These are phyloP conservation scores for Microcaecilia unicolor DNA, from an alignment of 2,797 vertebrate genomes.

Conservation along the genomic window DNA sequence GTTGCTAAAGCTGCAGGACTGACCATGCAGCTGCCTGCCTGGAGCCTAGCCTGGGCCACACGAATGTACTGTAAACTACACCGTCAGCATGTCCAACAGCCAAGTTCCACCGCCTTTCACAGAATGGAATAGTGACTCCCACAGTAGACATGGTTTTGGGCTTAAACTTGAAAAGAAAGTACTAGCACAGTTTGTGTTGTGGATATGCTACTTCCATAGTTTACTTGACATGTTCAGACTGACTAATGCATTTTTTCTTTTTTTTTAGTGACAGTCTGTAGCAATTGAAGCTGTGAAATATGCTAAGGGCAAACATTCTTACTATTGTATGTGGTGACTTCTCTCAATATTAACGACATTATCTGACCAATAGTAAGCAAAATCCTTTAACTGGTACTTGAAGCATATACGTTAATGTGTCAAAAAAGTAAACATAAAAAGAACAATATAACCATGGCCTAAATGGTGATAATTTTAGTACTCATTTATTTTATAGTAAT, in stretches of 20 bases:
- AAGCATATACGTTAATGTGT: slow-evolving; percentile 51
- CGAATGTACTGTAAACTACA: slow-evolving; percentile 61
- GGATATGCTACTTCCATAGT: slow-evolving; percentile 72
- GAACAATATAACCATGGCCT: slow-evolving; percentile 52
- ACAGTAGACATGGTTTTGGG: too few species aligned
- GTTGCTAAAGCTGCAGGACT: slow-evolving; percentile 45
- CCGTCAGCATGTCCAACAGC: slow-evolving; percentile 45
- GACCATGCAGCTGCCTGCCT: slow-evolving; percentile 39
- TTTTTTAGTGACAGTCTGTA: slow-evolving; percentile 68
- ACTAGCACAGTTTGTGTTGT: slow-evolving; percentile 70
- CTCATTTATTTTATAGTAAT: slow-evolving; percentile 52
- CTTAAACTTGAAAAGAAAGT: slow-evolving; percentile 61
- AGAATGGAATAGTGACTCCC: slow-evolving; percentile 46
- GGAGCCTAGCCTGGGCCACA: slow-evolving; percentile 44
- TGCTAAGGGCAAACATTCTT: slow-evolving; percentile 67
- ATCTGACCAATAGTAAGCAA: slow-evolving; percentile 52
- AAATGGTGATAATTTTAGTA: slow-evolving; percentile 58
- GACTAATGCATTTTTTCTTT: slow-evolving; percentile 54
- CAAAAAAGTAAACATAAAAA: slow-evolving; percentile 27
- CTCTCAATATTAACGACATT: slow-evolving; percentile 56
- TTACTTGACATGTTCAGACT: slow-evolving; percentile 73
- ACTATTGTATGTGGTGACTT: slow-evolving; percentile 60
- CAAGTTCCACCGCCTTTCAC: slow-evolving; percentile 50
- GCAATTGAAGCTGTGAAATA: slow-evolving; percentile 70
- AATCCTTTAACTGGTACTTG: slow-evolving; percentile 60